Evolutionary conservation across 2,888 invertebrate species (phyloP), one percentile per base, ranked within the genome.

Genomic region (Napeogenes inachia): DNA sequence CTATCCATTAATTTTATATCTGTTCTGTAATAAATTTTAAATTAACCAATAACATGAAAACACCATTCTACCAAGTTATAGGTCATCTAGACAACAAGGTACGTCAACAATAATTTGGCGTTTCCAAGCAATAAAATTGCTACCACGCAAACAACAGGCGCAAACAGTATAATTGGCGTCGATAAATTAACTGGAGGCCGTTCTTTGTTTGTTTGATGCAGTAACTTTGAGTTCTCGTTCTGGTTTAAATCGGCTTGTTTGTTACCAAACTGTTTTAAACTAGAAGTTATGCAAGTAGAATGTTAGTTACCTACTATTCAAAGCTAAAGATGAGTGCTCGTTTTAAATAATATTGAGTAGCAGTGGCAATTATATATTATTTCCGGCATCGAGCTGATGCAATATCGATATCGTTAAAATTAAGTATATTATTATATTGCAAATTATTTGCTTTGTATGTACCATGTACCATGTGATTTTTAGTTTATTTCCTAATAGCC

Each of bases 141-240:
- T 59, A 13, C 56, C 59, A 55, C 61, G 59, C 62, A 65, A 65
- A 67, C 67, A 65, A 61, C 59, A 62, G 61, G 57, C 46, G 67
- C 65, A 67, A 67, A 67, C 67, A 67, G 54, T 65, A 65, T 67
- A 67, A 67, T 67, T 67, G 65, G 65, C 63, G 57, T 57, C 59
- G 57, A 63, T 66, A 61, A 67, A 67, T 67, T 61, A 60, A 67
- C 63, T 50, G 63, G 62, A 59, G 56, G 63, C 63, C 61, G 59
- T 59, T 63, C 62, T 46, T 62, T 67, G 63, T 64, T 64, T 61
- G 61, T 61, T 57, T 57, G 61, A 42, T 57, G 57, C 61, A 57
- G 53, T 54, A 54, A 57, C 53, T 61, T 54, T 57, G 35, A 58
- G 42, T 58, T 53, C 30, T 35, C 3, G 21, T 33, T 21, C n/a